Conservation (phyloP, 2,888 invertebrate species). For the Lamellibrachia columna region DNA sequence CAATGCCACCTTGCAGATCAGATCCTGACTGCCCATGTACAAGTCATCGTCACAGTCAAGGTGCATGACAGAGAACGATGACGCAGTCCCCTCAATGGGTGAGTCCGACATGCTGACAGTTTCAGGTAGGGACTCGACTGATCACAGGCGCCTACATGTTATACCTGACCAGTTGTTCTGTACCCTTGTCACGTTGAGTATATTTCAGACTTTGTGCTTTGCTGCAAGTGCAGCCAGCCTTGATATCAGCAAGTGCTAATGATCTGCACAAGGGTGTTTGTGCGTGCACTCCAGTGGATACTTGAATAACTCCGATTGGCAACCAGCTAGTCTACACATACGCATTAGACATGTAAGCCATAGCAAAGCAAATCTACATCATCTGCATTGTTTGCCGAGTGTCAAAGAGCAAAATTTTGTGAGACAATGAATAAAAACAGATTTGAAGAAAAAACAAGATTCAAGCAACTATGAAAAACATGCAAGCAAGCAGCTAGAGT, state of each 20-base stretch:
- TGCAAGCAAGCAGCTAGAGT: neutral
- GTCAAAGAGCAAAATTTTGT: neutral
- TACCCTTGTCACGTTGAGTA: neutral
- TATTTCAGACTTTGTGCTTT: neutral
- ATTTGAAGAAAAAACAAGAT: neutral
- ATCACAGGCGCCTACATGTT: neutral
- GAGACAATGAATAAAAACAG: neutral
- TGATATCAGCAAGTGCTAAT: neutral
- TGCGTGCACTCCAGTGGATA: neutral
- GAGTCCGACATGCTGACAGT: constrained; percentile 3
- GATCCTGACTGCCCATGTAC: neutral
- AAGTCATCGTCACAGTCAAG: neutral
- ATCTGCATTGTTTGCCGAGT: neutral
- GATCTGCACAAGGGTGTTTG: neutral
- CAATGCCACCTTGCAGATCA: constrained; percentile 14
- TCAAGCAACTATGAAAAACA: neutral
- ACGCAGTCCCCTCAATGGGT: neutral
- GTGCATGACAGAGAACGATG: neutral
- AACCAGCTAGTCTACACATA: neutral
- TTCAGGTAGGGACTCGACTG: neutral
- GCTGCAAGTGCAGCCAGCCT: neutral
- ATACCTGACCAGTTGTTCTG: neutral
- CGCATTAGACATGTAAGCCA: neutral
- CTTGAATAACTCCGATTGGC: neutral
- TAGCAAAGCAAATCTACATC: neutral